These are phyloP conservation scores for Natator depressus DNA, from an alignment of 2,113 vertebrate genomes.

Conservation along the genomic window DNA sequence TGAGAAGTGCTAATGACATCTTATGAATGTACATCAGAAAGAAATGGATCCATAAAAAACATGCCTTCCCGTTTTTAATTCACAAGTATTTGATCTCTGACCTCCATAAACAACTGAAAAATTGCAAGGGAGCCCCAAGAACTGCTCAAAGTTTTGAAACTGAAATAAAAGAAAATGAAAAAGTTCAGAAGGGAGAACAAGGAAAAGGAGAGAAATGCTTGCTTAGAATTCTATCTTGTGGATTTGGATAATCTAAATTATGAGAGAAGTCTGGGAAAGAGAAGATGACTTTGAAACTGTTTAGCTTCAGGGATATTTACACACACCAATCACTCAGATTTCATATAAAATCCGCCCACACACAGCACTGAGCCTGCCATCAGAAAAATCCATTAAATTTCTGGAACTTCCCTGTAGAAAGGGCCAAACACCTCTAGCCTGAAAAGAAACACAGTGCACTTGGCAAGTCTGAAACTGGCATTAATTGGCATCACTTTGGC, in stretches of 20 bases:
- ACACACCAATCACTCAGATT: not conserved
- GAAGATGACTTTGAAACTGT: not conserved
- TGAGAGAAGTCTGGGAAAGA: not conserved
- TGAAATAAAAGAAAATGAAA: not conserved
- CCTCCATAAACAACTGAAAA: not conserved
- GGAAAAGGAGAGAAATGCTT: not conserved
- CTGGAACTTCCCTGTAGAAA: not conserved
- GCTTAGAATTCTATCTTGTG: not conserved
- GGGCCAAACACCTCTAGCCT: not conserved
- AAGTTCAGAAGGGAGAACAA: not conserved
- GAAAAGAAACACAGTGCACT: not conserved
- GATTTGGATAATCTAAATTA: not conserved
- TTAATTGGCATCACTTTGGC: not conserved
- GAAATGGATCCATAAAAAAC: not conserved
- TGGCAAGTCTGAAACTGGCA: not conserved
- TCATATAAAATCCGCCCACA: not conserved
- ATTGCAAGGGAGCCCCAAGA: not conserved
- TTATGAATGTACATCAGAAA: not conserved
- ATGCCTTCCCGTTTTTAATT: not conserved
- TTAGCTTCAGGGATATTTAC: not conserved
- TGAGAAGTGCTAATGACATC: not conserved
- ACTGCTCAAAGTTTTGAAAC: not conserved
- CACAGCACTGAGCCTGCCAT: not conserved
- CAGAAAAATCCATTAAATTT: not conserved
- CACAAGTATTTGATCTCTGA: not conserved